Evolutionary conservation across 2,113 vertebrate species (phyloP), one percentile per base, ranked within the genome.

Genomic region (Trematomus loennbergii): DNA sequence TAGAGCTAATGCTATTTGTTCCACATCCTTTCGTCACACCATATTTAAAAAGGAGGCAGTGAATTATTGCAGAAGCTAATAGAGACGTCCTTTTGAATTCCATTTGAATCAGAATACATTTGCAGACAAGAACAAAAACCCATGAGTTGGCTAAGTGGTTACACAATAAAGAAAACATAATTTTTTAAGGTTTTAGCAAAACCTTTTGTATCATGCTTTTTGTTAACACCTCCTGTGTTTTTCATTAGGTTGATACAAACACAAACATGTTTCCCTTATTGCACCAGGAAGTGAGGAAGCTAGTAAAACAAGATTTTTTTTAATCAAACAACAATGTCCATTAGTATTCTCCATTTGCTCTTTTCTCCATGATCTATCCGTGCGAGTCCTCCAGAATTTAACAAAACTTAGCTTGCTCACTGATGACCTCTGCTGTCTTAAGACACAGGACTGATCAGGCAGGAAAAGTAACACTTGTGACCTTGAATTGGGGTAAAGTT

Each of bases 1-100:
- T 84, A 92, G 87, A 25, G 81, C 82, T 88, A 82, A 94, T 87
- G 84, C 86, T 92, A 89, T 94, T 94, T 93, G 89, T 91, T 90
- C 89, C 85, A 84, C 82, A 77, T 89, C 87, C 75, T 89, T 91
- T 92, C 79, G 78, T 92, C 85, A 88, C 82, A 66, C 81, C 75
- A 72, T 77, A 75, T 92, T 92, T 62, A 85, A 86, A 40, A 88
- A 87, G 82, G 63, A 84, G 67, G 52, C 70, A 58, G 71, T 55
- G 88, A 64, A 81, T 72, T 72, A 81, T 50, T 65, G 79, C 79
- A 75, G 79, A 81, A 74, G 84, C 81, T 90, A 90, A 90, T 88
- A 87, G 87, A 87, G 89, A 90, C 33, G 72, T 93, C 76, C 84
- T 85, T 81, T 79, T n/a, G 48, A 72, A 63, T 88, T 84, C 49